Base-by-base conservation (phyloP, 2,888 invertebrate genomes). In the Tricholauxania praeusta region DNA sequence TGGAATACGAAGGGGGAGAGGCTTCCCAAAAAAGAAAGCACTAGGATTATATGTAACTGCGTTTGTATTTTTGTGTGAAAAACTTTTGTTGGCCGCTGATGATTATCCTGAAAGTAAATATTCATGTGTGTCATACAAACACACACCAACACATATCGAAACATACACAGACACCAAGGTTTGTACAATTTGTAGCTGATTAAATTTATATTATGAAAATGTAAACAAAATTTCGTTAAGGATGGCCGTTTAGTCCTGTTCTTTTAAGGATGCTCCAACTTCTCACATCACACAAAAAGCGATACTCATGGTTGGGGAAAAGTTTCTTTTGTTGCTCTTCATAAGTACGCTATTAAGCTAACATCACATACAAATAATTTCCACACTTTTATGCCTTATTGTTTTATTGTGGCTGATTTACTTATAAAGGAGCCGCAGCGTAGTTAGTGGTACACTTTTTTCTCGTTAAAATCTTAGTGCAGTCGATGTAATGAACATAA, bases 121-220 rank as follows among this genome's bases (percentile, higher is more conserved):
- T 48, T 17, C 39, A 63, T 63, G 17, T n/a, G 39, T 47, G 63
- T 14, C 48, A 39, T n/a, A 39, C 48, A 47, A n/a, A 62, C 8
- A 57, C 22, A 57, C 15, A 15, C 57, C 28, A 28, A 28, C 28
- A 28, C 28, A 28, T 28, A 28, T 28, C 28, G 28, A 28, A 4
- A 28, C 4, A 28, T 28, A 22, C 22, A 57, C 57, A 28, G 57
- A 28, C 57, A 57, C 22, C 57, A 28, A 7, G 22, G 12, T 28
- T 1, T 39, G 10, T 6, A 57, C 28, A 28, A 22, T 15, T 28
- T 28, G 57, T 28, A 39, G 39, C 57, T 63, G 39, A 17, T 39
- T 63, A 47, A 47, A 15, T 63, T 63, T 63, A 12, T 63, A 48
- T 63, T 63, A 48, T 48, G 51, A 52, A 65, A 65, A 65, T 51